Evolutionary conservation across 2,113 vertebrate genomes (phyloP).

Genomic region (Abramis brama): DNA sequence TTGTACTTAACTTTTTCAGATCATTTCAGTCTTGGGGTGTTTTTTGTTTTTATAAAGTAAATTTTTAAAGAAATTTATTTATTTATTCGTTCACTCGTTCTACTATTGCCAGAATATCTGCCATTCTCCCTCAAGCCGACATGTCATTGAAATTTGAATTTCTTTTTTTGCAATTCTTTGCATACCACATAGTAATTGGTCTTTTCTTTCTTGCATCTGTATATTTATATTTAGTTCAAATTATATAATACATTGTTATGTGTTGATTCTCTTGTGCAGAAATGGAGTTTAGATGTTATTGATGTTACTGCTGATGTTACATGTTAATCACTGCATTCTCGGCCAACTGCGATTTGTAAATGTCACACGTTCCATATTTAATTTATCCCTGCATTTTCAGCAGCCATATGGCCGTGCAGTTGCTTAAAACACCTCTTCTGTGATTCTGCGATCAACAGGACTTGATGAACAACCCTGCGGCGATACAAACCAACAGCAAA

Average conservation of each 20-base stretch:
- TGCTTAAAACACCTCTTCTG: background rate
- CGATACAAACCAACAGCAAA: constrained; percentile 21
- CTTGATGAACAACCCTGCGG: constrained; percentile 7
- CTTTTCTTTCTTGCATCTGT: background rate
- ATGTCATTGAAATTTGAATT: no score
- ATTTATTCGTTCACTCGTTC: background rate
- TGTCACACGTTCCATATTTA: background rate
- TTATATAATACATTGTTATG: background rate
- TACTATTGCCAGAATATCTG: background rate
- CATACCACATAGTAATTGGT: background rate
- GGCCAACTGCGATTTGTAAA: background rate
- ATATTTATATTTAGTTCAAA: background rate
- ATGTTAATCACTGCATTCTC: background rate
- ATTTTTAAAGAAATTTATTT: background rate
- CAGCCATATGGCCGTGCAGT: background rate
- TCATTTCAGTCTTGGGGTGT: background rate
- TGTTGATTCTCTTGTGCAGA: background rate
- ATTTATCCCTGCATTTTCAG: background rate
- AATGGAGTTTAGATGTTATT: background rate
- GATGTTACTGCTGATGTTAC: background rate
- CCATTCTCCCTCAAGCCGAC: background rate
- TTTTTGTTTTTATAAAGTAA: background rate
- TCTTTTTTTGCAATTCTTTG: background rate
- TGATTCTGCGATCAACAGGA: constrained; percentile 17
- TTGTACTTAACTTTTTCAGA: background rate